Conservation (phyloP, 2,888 invertebrate genomes). For the Pherbina coryleti region DNA sequence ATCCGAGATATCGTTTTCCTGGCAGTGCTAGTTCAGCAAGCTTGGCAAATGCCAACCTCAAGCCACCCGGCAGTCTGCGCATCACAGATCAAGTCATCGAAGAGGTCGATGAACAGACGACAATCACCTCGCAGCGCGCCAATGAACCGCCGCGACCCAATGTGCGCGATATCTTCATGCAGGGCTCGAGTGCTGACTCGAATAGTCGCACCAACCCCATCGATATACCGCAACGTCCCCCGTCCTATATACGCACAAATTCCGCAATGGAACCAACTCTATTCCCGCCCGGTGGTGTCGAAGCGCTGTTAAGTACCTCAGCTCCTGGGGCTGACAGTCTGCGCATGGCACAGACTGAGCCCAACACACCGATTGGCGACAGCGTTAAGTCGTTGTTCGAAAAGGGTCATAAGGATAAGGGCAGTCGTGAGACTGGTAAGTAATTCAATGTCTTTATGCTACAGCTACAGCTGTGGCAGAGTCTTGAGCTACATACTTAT, state of each 20-base stretch:
- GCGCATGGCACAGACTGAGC: slow-evolving; percentile 53
- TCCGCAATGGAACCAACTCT: slow-evolving; percentile 60
- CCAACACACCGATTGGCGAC: slow-evolving; percentile 53
- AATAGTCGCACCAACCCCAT: slow-evolving; percentile 75
- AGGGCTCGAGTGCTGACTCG: slow-evolving; percentile 56
- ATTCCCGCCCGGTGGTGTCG: slow-evolving; percentile 68
- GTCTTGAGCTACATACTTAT: background rate
- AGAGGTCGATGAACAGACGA: slow-evolving; percentile 85
- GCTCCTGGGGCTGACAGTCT: slow-evolving; percentile 60
- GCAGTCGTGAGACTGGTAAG: slow-evolving; percentile 66
- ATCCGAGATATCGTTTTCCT: slow-evolving; percentile 64
- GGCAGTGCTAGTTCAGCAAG: slow-evolving; percentile 67
- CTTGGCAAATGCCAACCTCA: slow-evolving; percentile 53
- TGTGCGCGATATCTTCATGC: slow-evolving; percentile 75
- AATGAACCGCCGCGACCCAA: slow-evolving; percentile 73
- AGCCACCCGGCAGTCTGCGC: slow-evolving; percentile 72
- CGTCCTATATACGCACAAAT: slow-evolving; percentile 61
- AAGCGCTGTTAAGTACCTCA: slow-evolving; percentile 65
- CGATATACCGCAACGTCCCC: slow-evolving; percentile 72
- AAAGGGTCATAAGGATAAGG: slow-evolving; percentile 53
- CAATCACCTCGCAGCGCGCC: slow-evolving; percentile 80
- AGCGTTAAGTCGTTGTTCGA: slow-evolving; percentile 63
- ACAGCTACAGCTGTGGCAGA: background rate
- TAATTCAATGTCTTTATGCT: background rate
- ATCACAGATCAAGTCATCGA: slow-evolving; percentile 81